Conservation (phyloP, 2,797 vertebrate genomes). For the Crocidura indochinensis region DNA sequence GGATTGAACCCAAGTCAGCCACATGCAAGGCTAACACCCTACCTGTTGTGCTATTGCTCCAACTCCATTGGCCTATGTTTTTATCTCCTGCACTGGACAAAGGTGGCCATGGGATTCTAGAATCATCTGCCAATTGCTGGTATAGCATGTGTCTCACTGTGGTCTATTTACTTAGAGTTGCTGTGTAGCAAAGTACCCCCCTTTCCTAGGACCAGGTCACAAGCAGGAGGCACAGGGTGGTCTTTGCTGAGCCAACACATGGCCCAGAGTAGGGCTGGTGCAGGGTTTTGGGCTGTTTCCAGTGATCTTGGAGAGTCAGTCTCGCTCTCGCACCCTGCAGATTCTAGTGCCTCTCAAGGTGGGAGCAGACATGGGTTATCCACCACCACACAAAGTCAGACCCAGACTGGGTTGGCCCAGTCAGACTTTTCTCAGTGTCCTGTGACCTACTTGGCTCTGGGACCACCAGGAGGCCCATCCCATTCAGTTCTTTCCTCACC, state of each 20-base stretch:
- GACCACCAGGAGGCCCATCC: not conserved
- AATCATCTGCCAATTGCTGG: not conserved
- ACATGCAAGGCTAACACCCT: too few relatives aligned
- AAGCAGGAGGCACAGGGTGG: not conserved
- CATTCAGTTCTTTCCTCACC: not conserved
- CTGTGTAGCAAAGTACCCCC: not conserved
- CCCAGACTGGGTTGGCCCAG: not conserved
- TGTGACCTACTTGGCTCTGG: constrained; percentile 34
- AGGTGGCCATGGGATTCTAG: not conserved
- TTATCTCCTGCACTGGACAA: not conserved
- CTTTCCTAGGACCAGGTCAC: not conserved
- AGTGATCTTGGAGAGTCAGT: constrained; percentile 13
- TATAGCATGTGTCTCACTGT: not conserved
- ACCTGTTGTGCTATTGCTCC: too few relatives aligned
- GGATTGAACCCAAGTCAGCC: too few relatives aligned
- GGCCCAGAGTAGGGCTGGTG: not conserved
- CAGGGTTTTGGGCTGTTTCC: not conserved
- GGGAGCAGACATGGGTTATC: not conserved
- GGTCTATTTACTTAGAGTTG: not conserved
- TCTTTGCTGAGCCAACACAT: not conserved
- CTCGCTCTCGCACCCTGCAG: not conserved
- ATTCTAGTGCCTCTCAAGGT: constrained; percentile 18
- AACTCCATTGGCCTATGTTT: too few relatives aligned
- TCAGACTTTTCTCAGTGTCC: constrained; percentile 12
- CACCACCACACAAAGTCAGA: not conserved